Conservation (phyloP, 2,797 vertebrate species). For the Crocodylus rhombifer region DNA sequence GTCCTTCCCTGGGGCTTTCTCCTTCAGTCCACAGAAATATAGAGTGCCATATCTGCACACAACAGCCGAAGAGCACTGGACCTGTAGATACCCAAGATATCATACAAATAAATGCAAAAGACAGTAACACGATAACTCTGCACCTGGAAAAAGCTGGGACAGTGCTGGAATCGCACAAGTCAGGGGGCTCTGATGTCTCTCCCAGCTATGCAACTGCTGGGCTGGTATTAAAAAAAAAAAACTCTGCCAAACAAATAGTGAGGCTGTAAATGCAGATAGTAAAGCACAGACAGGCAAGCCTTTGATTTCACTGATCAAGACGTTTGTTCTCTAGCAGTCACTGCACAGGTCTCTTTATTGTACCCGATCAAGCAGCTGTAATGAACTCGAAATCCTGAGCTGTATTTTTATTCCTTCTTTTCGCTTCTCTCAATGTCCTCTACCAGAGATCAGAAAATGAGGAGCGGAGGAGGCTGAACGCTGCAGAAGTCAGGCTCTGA, state of each 20-base stretch:
- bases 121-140: constrained; percentile 67
- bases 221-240: constrained; percentile 58
- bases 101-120: constrained; percentile 70
- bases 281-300: constrained; percentile 6
- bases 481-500: rapidly evolving
- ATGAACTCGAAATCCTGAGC: rapidly evolving
- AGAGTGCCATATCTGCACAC: constrained; percentile 36
- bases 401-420: not conserved
- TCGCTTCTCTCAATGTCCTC: rapidly evolving
- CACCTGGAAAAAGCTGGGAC: constrained; percentile 60
- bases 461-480: not conserved
- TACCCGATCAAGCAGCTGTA: not conserved
- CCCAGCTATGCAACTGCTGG: constrained; percentile 45
- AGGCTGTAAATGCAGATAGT: constrained; percentile 32
- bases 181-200: constrained; percentile 63
- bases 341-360: rapidly evolving
- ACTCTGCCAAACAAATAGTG: constrained; percentile 59
- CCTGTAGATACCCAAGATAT: constrained; percentile 56
- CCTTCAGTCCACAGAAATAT: constrained; percentile 8
- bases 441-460: rapidly evolving
- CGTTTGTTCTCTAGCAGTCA: not conserved
- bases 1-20: not conserved
- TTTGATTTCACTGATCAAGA: constrained; percentile 29
- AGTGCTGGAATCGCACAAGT: constrained; percentile 49
- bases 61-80: constrained; percentile 55